Base-by-base conservation (phyloP, 2,113 vertebrate genomes). In the Passer domesticus region DNA sequence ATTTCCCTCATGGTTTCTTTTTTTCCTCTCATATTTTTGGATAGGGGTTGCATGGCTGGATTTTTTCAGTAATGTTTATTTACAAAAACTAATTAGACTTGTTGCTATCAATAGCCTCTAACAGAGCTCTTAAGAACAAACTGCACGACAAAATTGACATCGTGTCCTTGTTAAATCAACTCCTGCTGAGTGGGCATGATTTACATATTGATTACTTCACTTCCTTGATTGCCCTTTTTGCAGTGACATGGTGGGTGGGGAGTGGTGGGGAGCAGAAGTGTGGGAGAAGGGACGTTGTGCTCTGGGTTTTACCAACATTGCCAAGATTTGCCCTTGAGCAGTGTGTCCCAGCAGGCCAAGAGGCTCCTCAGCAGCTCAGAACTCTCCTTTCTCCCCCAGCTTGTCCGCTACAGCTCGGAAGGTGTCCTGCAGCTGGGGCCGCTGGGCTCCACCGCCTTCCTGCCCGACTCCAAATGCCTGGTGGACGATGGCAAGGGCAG, bases 381-480 rank as follows among this genome's bases (percentile, higher is more conserved):
- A 17, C 43, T 91, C 37, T 50, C 25, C 39, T 58, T n/a, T 69
- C 55, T 59, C 44, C 20, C 58, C 12, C 95, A 99, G 99, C 98
- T 99, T 2, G 98, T 99, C 31, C 98, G 99, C 55, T 99, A 99
- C 96, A 99, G 99, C 28, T 98, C 98, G 0, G 99, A 99, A 24
- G 99, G 99, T 0, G 98, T 99, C 46, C 98, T 99, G 77, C 99
- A 99, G 97, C 97, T 99, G 31, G 99, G 99, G 23, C 99, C 99
- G 0, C 96, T 99, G 96, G 99, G 99, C 82, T 99, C 99, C 11
- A 99, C 99, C 0, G 98, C 98, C 59, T 99, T 99, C 72, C 97
- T 99, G 95, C 99, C 99, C 0, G 99, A 99, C 97, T 99, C 99
- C 39, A 99, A 99, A 98, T 99, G 99, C 90, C 98, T 99, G 19